phyloP scores from a whole-genome alignment of 1,140 invertebrate genomes.

The Meteorus sp. region DNA sequence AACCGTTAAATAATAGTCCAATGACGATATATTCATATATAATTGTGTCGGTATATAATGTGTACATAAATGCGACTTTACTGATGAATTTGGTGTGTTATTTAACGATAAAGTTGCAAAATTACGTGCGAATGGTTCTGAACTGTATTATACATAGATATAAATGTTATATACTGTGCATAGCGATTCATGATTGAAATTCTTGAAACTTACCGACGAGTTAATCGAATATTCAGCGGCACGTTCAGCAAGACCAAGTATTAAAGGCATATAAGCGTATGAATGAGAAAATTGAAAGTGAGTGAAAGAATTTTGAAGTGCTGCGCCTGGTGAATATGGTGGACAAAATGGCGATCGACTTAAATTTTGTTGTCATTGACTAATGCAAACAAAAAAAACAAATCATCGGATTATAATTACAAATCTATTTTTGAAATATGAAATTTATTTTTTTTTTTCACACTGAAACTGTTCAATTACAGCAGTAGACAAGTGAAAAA shows the following conservation, averaged over 20 bases:
- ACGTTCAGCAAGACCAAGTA: not conserved
- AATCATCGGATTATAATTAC: too few relatives aligned
- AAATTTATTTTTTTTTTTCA: too few relatives aligned
- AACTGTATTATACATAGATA: conserved; percentile 9
- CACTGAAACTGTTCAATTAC: too few relatives aligned
- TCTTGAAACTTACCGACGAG: conserved; percentile 31
- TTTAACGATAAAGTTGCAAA: conserved; percentile 12
- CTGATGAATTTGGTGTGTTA: conserved; percentile 16
- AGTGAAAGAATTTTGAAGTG: not conserved
- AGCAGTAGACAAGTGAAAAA: too few relatives aligned
- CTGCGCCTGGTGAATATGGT: too few relatives aligned
- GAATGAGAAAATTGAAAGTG: not conserved
- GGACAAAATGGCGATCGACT: too few relatives aligned
- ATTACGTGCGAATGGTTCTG: conserved; percentile 21
- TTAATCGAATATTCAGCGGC: conserved; percentile 39
- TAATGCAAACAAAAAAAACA: too few relatives aligned
- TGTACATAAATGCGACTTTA: too few relatives aligned
- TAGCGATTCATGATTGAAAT: conserved; percentile 32
- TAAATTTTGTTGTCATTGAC: too few relatives aligned
- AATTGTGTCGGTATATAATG: not conserved
- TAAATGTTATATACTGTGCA: conserved; percentile 18
- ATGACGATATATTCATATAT: not conserved
- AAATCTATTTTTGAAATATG: too few relatives aligned
- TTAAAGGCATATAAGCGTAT: conserved; percentile 11
- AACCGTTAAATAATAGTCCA: not conserved